Evolutionary conservation across 92 coral and sea anemone species (phyloP), one percentile per base, ranked within the genome.

Genomic region (Hydrozoanthus gracilis): DNA sequence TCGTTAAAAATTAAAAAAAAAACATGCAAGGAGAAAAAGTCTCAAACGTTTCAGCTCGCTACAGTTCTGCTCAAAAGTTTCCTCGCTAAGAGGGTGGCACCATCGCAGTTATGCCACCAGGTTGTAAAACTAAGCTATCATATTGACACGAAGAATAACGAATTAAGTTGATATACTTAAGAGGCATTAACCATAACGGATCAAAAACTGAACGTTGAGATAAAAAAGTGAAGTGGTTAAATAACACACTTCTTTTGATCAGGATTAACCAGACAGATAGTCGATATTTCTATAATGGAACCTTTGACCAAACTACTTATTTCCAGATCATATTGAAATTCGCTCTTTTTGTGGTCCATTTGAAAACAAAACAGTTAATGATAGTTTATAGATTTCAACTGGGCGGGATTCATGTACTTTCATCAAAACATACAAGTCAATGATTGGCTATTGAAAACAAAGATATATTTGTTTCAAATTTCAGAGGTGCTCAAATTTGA

Each of bases 301-400:
- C 11, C 6, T 27, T 20, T 69, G n/a, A 8, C 75, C 3, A 58
- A 49, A 35, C 16, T 56, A 14, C 27, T 18, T 7, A 8, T 73
- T 51, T 71, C 86, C 49, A n/a, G 16, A 16, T 8, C 7, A 47
- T 16, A 50, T 70, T 77, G 51, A 76, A 74, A 18, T 48, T 70
- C 17, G 61, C 88, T 70, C 79, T 76, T 86, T 56, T 51, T 69
- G 16, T 51, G 73, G 50, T 65, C 58, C 4, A 27, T 47, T 44
- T 45, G 45, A 6, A 54, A 71, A 61, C 54, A 14, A 62, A 62
- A 61, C 3, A 61, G 51, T 13, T 7, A 61, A 79, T 13, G n/a
- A 4, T 44, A 44, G 35, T n/a, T 66, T n/a, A 18, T 5, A 66
- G 27, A 17, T 44, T 66, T 66, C 44, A 4, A 16, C 17, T 16